phyloP scores from a whole-genome alignment of 1,140 invertebrate genomes.

The Hestina assimilis region DNA sequence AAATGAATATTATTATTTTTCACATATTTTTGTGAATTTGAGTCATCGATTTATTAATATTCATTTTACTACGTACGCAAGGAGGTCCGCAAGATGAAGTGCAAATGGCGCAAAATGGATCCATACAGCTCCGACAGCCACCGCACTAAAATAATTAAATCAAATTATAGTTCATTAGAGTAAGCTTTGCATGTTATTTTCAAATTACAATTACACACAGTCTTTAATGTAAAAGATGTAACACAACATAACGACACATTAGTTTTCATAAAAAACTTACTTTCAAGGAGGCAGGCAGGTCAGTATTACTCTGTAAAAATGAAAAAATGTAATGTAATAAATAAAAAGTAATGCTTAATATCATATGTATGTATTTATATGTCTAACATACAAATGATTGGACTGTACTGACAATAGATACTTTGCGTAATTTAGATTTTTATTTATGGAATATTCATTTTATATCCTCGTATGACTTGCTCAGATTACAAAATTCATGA shows the following conservation, averaged over 20 bases:
- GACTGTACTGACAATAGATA: too few relatives aligned
- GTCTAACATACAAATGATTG: too few relatives aligned
- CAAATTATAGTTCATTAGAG: too few relatives aligned
- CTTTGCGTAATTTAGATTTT: too few relatives aligned
- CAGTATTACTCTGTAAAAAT: conserved; percentile 60
- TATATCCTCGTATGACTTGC: too few relatives aligned
- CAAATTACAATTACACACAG: too few relatives aligned
- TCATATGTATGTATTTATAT: too few relatives aligned
- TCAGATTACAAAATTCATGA: too few relatives aligned
- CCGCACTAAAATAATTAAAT: conserved; percentile 43
- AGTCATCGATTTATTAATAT: neutral
- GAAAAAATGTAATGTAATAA: conserved; percentile 4
- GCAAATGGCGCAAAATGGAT: conserved; percentile 35
- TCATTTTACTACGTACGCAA: conserved; percentile 27
- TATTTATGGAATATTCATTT: too few relatives aligned
- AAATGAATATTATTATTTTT: conserved; percentile 8
- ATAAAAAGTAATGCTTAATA: too few relatives aligned
- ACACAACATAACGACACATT: neutral
- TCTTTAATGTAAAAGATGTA: neutral
- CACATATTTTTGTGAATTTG: neutral
- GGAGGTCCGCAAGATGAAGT: conserved; percentile 16
- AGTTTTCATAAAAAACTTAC: conserved; percentile 27
- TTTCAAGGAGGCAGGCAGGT: conserved; percentile 53
- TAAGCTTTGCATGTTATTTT: too few relatives aligned
- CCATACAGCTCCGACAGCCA: conserved; percentile 38